These are phyloP conservation scores for Coendou prehensilis DNA, from an alignment of 2,797 vertebrate genomes.

Conservation along the genomic window DNA sequence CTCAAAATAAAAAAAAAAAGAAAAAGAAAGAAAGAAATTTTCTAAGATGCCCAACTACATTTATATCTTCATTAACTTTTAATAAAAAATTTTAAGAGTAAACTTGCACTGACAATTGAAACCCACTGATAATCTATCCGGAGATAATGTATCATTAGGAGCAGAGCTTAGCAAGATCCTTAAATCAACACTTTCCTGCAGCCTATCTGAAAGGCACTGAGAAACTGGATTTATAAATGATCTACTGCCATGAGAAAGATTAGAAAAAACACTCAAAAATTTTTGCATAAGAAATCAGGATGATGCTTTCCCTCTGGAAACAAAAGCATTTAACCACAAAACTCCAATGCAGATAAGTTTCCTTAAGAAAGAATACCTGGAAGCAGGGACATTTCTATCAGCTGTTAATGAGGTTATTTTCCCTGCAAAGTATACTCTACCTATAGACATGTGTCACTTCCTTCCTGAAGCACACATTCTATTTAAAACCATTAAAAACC, in stretches of 20 bases:
- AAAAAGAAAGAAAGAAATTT: constrained; percentile 1
- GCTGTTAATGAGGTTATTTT: constrained; percentile 57
- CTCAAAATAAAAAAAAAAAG: neutral
- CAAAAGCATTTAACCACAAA: constrained; percentile 55
- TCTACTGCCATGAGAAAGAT: neutral
- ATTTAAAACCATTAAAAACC: constrained; percentile 71
- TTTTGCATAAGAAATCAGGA: neutral
- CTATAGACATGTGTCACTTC: neutral
- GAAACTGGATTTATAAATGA: constrained; percentile 7
- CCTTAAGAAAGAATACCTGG: constrained; percentile 41
- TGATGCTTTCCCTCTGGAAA: constrained; percentile 57
- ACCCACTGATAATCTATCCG: neutral
- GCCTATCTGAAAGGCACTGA: neutral
- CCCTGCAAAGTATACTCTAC: constrained; percentile 1
- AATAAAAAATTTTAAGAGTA: constrained; percentile 53
- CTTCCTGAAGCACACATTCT: neutral
- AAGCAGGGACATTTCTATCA: constrained; percentile 42
- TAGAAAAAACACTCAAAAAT: constrained; percentile 42
- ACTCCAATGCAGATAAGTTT: constrained; percentile 64
- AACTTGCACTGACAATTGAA: constrained; percentile 40
- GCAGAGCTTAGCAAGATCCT: neutral
- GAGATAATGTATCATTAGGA: neutral
- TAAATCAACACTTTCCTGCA: constrained; percentile 5
- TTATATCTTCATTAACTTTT: constrained; percentile 49
- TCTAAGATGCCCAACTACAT: neutral